phyloP scores from a whole-genome alignment of 1,140 invertebrate species.

The Magallana ariakensis region DNA sequence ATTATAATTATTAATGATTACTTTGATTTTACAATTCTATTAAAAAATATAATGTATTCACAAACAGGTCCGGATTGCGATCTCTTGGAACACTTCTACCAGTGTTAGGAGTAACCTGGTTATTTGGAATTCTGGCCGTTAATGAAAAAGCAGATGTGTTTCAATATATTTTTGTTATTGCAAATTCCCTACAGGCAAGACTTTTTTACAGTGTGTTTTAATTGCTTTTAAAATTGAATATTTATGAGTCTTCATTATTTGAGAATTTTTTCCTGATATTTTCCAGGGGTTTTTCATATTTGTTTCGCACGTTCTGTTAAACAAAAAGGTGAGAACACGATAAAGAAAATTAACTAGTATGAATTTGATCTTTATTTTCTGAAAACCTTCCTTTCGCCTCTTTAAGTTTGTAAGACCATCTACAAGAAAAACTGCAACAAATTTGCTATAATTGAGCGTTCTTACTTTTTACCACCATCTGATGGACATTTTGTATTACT shows the following conservation, averaged over 20 bases:
- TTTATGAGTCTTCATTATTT: neutral
- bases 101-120: conserved; percentile 51
- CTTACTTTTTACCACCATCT: neutral
- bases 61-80: conserved; percentile 44
- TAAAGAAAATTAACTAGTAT: neutral
- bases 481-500: neutral
- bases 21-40: neutral
- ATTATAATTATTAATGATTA: neutral
- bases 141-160: conserved; percentile 46
- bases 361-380: neutral
- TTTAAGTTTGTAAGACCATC: neutral
- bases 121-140: conserved; percentile 54
- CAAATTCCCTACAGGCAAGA: conserved; percentile 56
- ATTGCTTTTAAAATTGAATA: neutral
- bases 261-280: neutral
- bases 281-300: conserved; percentile 37
- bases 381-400: neutral
- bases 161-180: conserved; percentile 54
- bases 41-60: neutral
- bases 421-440: neutral
- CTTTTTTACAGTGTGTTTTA: neutral
- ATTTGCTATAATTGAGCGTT: neutral
- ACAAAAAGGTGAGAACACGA: neutral
- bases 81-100: conserved; percentile 43
- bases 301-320: neutral